Conservation (phyloP, 2,888 invertebrate species). For the Perizoma flavofasciatum region DNA sequence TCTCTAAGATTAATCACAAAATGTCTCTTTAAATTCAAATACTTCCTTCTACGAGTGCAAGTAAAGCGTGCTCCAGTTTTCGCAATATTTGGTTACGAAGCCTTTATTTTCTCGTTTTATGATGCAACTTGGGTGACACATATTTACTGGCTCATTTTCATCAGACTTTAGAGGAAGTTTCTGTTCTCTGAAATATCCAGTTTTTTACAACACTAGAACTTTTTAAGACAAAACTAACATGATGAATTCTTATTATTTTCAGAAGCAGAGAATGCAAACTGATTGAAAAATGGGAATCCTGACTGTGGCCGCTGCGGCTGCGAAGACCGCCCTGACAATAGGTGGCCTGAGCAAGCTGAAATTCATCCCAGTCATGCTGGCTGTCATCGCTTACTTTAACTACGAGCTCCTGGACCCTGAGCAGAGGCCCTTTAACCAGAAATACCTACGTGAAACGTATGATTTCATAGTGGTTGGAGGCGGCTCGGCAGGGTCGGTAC, state of each 20-base stretch:
- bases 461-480: slow-evolving; percentile 93
- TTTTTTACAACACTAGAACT: too few relatives aligned
- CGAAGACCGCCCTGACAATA: slow-evolving; percentile 88
- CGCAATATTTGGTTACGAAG: slow-evolving; percentile 10
- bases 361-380: slow-evolving; percentile 89
- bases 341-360: slow-evolving; percentile 89
- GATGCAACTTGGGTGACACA: not conserved
- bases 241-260: slow-evolving; percentile 39
- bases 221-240: not conserved
- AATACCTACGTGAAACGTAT: slow-evolving; percentile 87
- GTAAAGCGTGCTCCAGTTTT: slow-evolving; percentile 18
- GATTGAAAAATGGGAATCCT: slow-evolving; percentile 63
- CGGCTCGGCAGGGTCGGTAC: slow-evolving; percentile 92
- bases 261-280: slow-evolving; percentile 49
- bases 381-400: slow-evolving; percentile 91
- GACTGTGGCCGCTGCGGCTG: slow-evolving; percentile 84
- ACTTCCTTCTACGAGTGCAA: too few relatives aligned
- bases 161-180: too few relatives aligned
- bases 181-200: too few relatives aligned
- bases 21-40: too few relatives aligned
- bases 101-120: slow-evolving; percentile 4
- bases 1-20: too few relatives aligned
- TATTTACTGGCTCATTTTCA: too few relatives aligned
- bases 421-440: slow-evolving; percentile 89
- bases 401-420: slow-evolving; percentile 94